A percentile compares a stretch with the other conserved stretches of the same genome.
phyloP scores from a whole-genome alignment of 2,888 invertebrate species.

The Noctuana brunneofusca region DNA sequence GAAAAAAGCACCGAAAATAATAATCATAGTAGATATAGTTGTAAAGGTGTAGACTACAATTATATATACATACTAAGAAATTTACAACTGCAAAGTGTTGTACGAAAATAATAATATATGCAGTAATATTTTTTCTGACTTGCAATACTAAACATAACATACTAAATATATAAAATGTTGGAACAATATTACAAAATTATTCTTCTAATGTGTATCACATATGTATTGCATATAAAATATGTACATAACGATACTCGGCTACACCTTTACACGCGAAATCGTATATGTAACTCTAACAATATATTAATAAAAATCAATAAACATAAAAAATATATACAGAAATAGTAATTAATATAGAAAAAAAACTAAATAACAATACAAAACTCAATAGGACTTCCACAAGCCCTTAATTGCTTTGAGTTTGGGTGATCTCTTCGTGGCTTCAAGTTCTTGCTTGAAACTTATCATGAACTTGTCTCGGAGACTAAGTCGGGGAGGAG shows the following conservation, averaged over 20 bases:
- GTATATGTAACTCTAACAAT: conserved; percentile 5
- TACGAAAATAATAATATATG: no score
- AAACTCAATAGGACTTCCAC: conserved; percentile 75
- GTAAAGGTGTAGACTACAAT: background rate
- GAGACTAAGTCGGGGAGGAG: conserved; percentile 70
- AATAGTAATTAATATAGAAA: conserved; percentile 15
- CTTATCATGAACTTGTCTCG: conserved; percentile 77
- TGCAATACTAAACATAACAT: no score
- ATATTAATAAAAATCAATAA: conserved; percentile 22
- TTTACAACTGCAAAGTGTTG: background rate
- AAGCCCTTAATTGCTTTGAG: conserved; percentile 77
- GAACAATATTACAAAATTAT: no score
- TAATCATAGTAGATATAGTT: conserved; percentile 21
- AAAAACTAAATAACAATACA: conserved; percentile 15
- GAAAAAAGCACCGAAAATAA: conserved; percentile 43
- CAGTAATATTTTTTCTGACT: no score
- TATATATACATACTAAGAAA: background rate
- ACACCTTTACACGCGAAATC: conserved; percentile 11
- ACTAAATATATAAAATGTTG: no score
- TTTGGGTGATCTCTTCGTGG: conserved; percentile 74
- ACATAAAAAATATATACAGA: conserved; percentile 18
- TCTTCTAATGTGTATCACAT: no score
- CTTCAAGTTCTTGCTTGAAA: conserved; percentile 75
- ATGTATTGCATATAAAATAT: background rate
- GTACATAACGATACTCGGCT: background rate